A percentile compares a stretch with the other conserved stretches of the same genome.
Conservation (phyloP, 2,888 invertebrate species). For the Melanophora roralis region DNA sequence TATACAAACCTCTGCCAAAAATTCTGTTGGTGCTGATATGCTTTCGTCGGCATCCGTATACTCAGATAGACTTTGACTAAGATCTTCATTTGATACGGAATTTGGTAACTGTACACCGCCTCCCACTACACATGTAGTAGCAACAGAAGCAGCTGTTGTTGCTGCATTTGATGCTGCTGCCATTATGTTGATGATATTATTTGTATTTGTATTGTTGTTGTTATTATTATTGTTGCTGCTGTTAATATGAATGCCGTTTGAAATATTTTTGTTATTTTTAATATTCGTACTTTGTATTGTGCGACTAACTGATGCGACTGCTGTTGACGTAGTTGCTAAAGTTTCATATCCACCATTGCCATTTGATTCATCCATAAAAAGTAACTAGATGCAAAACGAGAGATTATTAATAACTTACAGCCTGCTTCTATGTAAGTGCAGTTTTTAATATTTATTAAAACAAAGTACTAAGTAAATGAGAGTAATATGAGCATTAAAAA, state of each 20-base stretch:
- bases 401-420: too few species aligned
- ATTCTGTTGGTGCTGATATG: constrained; percentile 86
- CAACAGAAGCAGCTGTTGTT: constrained; percentile 56
- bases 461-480: too few species aligned
- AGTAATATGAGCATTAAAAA: too few species aligned
- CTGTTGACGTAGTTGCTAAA: constrained; percentile 44
- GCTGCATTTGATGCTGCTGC: constrained; percentile 67
- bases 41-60: constrained; percentile 85
- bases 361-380: constrained; percentile 77
- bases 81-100: constrained; percentile 80
- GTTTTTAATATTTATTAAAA: too few species aligned
- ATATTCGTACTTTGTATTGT: constrained; percentile 62
- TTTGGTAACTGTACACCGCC: constrained; percentile 67
- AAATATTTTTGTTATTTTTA: constrained; percentile 59
- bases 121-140: constrained; percentile 31
- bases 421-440: too few species aligned
- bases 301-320: constrained; percentile 29
- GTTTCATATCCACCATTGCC: constrained; percentile 74
- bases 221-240: constrained; percentile 58
- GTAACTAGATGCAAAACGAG: constrained; percentile 65
- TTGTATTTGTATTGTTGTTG: constrained; percentile 55
- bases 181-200: constrained; percentile 64
- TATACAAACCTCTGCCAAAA: constrained; percentile 83
- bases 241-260: constrained; percentile 64
- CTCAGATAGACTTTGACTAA: constrained; percentile 80